These are phyloP conservation scores for Yponomeuta evonymella DNA, from an alignment of 2,888 invertebrate genomes.

Conservation along the genomic window DNA sequence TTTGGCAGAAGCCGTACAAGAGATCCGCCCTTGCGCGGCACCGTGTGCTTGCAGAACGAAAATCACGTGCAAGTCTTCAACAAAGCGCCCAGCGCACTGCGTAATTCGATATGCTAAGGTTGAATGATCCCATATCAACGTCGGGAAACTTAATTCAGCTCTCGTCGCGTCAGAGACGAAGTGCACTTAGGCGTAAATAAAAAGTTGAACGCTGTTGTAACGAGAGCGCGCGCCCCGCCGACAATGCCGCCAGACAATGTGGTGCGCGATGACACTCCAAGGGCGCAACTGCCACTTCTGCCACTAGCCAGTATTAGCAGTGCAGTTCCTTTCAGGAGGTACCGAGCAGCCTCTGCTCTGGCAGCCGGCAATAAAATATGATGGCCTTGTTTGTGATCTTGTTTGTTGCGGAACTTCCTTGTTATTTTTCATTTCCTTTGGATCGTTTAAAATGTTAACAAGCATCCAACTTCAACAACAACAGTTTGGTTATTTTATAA, in stretches of 20 bases:
- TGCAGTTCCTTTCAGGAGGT: constrained; percentile 30
- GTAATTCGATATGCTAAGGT: constrained; percentile 72
- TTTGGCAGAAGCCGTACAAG: background rate
- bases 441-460: background rate
- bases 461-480: no score
- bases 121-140: constrained; percentile 75
- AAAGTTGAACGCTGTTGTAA: constrained; percentile 70
- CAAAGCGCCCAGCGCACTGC: constrained; percentile 67
- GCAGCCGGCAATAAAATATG: background rate
- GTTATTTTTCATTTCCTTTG: constrained; percentile 12
- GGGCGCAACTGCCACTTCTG: constrained; percentile 29
- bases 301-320: constrained; percentile 45
- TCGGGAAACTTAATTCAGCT: constrained; percentile 71
- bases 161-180: constrained; percentile 63
- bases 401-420: constrained; percentile 16
- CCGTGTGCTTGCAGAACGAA: constrained; percentile 39
- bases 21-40: background rate
- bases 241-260: constrained; percentile 71
- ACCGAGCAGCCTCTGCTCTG: background rate
- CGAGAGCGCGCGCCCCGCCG: constrained; percentile 50
- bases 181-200: constrained; percentile 75
- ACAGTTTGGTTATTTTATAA: no score
- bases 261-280: constrained; percentile 53
- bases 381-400: constrained; percentile 9
- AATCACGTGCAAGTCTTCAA: constrained; percentile 59